Percentiles rank a stretch among this genome's conserved stretches.
phyloP scores from a whole-genome alignment of 2,888 invertebrate genomes.

The Phalera bucephala region DNA sequence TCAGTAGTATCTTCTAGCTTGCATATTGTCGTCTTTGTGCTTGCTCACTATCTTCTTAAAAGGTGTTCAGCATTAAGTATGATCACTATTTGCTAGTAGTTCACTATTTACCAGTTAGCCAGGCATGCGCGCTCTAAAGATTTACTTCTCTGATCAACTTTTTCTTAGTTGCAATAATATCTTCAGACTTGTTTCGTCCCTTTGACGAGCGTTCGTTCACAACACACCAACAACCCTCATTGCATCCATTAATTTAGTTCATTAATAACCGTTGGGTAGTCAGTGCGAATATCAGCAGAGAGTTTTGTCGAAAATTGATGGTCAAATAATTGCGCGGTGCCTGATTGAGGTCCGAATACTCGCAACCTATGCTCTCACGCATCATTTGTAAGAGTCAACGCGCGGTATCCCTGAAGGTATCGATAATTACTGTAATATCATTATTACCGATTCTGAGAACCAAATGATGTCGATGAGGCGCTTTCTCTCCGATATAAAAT shows the following conservation, averaged over 20 bases:
- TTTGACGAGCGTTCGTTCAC: conserved; percentile 11
- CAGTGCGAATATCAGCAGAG: conserved; percentile 34
- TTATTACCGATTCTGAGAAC: conserved; percentile 18
- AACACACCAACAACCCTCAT: conserved; percentile 10
- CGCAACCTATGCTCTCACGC: conserved; percentile 49
- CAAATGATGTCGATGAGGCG: conserved; percentile 1
- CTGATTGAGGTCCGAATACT: conserved; percentile 39
- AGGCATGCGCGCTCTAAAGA: no score
- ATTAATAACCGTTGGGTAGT: conserved; percentile 22
- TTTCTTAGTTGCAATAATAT: no score
- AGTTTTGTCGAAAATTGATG: conserved; percentile 59
- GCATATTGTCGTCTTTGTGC: no score
- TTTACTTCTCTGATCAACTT: no score
- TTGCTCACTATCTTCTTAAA: no score
- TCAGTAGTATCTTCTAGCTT: no score
- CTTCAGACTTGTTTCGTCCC: no score
- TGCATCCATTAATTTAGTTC: conserved; percentile 22
- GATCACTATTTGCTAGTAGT: no score
- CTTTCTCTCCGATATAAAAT: conserved; percentile 14
- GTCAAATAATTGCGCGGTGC: conserved; percentile 53
- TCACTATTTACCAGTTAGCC: no score
- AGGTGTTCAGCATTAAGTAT: no score
- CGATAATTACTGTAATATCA: conserved; percentile 35
- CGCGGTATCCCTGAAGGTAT: conserved; percentile 25
- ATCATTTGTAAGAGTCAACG: conserved; percentile 54